A percentile compares a stretch with the other conserved stretches of the same genome.
Conservation (phyloP, 2,797 vertebrate species). For the Pseudotriccus pelzelni region DNA sequence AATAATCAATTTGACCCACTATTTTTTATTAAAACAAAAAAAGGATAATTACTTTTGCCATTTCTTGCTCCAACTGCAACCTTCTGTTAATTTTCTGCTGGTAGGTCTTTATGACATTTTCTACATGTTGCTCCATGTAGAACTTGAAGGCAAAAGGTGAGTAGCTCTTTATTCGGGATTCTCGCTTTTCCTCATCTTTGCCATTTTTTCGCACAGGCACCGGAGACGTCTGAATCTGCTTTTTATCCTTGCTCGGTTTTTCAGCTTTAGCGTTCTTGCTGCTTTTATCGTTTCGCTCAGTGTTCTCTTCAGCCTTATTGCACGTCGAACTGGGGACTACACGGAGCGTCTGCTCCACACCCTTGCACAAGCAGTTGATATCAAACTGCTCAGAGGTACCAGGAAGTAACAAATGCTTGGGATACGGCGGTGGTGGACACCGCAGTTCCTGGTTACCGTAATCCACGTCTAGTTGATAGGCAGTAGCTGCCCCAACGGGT, state of each 20-base stretch:
- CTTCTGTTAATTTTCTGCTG: slow-evolving; percentile 96
- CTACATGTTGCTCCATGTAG: slow-evolving; percentile 99
- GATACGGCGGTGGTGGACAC: slow-evolving; percentile 93
- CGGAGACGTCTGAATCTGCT: slow-evolving; percentile 97
- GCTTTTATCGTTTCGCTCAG: slow-evolving; percentile 79
- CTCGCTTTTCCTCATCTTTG: slow-evolving; percentile 93
- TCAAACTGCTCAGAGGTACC: slow-evolving; percentile 78
- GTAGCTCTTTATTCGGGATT: slow-evolving; percentile 97
- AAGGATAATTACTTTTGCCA: slow-evolving; percentile 88
- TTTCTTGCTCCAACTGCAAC: slow-evolving; percentile 95
- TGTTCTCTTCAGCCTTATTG: slow-evolving; percentile 76
- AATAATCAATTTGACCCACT: not conserved
- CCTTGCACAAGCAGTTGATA: slow-evolving; percentile 71
- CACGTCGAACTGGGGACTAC: slow-evolving; percentile 70
- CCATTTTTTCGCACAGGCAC: slow-evolving; percentile 92
- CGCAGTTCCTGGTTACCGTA: slow-evolving; percentile 82
- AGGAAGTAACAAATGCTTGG: slow-evolving; percentile 86
- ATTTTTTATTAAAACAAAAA: not conserved
- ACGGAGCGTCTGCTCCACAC: slow-evolving; percentile 82
- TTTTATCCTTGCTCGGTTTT: slow-evolving; percentile 90
- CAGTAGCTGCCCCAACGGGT: slow-evolving; percentile 75
- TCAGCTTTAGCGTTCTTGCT: slow-evolving; percentile 83
- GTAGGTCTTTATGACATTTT: slow-evolving; percentile 97
- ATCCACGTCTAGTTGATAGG: slow-evolving; percentile 82
- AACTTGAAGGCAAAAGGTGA: slow-evolving; percentile 98